These are phyloP conservation scores for Podarcis raffonei DNA, from an alignment of 2,113 vertebrate genomes.

Conservation along the genomic window DNA sequence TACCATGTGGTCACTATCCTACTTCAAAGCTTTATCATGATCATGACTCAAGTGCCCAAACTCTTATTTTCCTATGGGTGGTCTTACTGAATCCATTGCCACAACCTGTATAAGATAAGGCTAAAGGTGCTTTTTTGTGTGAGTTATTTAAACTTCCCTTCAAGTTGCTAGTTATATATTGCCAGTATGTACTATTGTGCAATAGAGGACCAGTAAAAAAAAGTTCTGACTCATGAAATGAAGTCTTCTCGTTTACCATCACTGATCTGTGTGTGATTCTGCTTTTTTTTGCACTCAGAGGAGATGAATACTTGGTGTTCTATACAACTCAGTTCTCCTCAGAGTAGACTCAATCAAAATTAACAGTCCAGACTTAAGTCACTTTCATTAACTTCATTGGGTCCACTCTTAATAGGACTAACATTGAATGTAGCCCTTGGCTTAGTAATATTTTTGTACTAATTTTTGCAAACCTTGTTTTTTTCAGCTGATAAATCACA, in stretches of 20 bases:
- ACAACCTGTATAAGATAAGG: neutral
- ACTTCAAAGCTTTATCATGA: neutral
- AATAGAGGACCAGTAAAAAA: neutral
- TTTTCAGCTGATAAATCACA: slow-evolving; percentile 90
- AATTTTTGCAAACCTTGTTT: neutral
- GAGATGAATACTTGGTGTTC: neutral
- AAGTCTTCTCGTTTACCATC: neutral
- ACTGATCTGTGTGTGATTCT: neutral
- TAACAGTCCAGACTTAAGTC: too few species aligned
- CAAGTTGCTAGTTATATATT: neutral
- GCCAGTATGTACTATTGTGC: neutral
- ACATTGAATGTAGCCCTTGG: neutral
- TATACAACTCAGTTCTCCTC: too few species aligned
- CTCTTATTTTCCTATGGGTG: neutral
- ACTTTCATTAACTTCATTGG: too few species aligned
- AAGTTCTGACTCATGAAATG: neutral
- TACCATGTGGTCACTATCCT: neutral
- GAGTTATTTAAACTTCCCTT: neutral
- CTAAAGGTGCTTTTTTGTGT: neutral
- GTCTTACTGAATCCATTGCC: neutral
- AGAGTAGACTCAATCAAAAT: too few species aligned
- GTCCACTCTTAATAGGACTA: too few species aligned
- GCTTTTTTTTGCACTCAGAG: neutral
- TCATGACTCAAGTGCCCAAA: too few species aligned
- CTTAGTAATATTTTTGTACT: slow-evolving; percentile 1